Evolutionary conservation across 2,113 vertebrate species (phyloP).

Genomic region (Nanger granti): DNA sequence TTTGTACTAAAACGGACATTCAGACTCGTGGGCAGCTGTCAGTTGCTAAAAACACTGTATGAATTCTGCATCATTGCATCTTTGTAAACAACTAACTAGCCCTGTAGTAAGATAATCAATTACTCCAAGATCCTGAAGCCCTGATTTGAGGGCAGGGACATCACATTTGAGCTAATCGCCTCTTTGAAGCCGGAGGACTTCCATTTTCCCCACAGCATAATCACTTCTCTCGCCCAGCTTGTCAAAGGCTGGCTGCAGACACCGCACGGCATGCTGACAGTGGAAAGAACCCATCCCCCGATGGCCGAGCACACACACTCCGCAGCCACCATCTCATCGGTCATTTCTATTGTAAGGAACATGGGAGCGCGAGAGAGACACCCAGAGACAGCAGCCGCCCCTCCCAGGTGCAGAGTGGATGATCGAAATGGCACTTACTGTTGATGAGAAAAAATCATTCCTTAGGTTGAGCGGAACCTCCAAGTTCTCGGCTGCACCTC

Average conservation of each 20-base stretch:
- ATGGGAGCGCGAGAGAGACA: background rate
- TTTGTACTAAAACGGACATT: background rate
- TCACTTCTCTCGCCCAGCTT: constrained; percentile 17
- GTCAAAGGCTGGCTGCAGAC: constrained; percentile 47
- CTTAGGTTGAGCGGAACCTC: constrained; percentile 68
- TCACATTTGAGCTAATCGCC: background rate
- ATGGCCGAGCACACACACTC: constrained; percentile 28
- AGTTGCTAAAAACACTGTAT: background rate
- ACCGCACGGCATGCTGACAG: constrained; percentile 36
- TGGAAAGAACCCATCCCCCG: constrained; percentile 50
- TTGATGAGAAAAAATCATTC: constrained; percentile 79
- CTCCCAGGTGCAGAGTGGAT: background rate
- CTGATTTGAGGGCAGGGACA: background rate
- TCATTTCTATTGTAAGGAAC: constrained; percentile 27
- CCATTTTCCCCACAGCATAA: constrained; percentile 46
- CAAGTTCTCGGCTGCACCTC: constrained; percentile 54
- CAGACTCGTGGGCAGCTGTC: background rate
- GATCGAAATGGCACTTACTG: constrained; percentile 77
- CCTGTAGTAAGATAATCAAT: background rate
- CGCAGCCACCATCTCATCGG: background rate
- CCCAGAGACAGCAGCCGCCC: background rate
- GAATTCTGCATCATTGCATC: background rate
- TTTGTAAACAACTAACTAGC: background rate
- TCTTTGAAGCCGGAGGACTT: constrained; percentile 9
- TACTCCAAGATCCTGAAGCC: background rate